phyloP scores from a whole-genome alignment of 2,888 invertebrate species.

The Ephialtes manifestator region DNA sequence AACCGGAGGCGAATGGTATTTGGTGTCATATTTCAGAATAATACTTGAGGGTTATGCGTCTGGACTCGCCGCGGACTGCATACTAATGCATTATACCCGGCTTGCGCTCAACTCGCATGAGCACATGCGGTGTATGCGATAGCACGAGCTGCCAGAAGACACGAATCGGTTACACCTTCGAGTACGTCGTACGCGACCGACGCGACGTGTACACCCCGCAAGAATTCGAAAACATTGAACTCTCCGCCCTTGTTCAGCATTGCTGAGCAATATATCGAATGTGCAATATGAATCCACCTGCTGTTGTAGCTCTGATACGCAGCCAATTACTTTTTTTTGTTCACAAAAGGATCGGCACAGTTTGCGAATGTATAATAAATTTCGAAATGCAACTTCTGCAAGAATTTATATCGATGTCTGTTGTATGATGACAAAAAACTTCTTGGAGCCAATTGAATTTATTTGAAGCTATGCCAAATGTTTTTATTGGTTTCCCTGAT shows the following conservation, averaged over 20 bases:
- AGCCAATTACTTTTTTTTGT: neutral
- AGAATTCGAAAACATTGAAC: conserved; percentile 52
- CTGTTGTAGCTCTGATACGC: neutral
- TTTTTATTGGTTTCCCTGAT: no score
- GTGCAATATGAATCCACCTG: conserved; percentile 32
- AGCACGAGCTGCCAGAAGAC: conserved; percentile 31
- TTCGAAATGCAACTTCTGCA: neutral
- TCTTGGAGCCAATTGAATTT: neutral
- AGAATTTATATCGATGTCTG: neutral
- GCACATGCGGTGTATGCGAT: conserved; percentile 42
- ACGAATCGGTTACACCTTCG: conserved; percentile 47
- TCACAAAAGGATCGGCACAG: neutral
- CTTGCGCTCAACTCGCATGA: conserved; percentile 42
- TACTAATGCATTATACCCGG: conserved; percentile 70
- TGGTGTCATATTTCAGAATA: conserved; percentile 81
- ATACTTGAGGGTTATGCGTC: conserved; percentile 77
- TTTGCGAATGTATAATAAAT: neutral
- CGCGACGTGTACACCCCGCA: conserved; percentile 43
- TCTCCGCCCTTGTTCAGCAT: conserved; percentile 1
- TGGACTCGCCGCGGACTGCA: conserved; percentile 70
- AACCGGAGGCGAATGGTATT: conserved; percentile 79
- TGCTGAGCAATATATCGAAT: conserved; percentile 4
- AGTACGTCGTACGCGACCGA: conserved; percentile 46
- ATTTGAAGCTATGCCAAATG: no score
- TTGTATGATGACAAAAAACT: neutral